These are phyloP conservation scores for Apteryx owenii DNA, from an alignment of 2,113 vertebrate genomes.

Conservation along the genomic window DNA sequence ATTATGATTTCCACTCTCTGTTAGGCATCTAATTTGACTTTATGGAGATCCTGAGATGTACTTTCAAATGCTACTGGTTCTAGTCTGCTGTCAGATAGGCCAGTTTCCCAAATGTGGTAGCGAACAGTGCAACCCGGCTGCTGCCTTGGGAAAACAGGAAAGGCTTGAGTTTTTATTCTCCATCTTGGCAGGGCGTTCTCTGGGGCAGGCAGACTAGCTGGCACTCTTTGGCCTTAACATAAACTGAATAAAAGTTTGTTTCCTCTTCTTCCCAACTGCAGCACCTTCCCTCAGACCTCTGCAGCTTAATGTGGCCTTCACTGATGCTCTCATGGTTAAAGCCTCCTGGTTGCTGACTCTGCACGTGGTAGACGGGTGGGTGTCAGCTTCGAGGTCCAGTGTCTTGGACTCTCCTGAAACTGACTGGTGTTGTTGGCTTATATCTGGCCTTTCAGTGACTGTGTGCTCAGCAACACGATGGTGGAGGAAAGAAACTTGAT, in stretches of 20 bases:
- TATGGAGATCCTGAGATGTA: neutral
- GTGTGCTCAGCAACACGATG: fast-evolving
- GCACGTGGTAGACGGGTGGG: neutral
- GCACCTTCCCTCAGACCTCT: neutral
- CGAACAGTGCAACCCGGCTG: neutral
- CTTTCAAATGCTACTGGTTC: neutral
- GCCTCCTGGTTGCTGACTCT: neutral
- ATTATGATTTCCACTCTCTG: neutral
- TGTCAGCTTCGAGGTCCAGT: neutral
- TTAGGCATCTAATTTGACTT: neutral
- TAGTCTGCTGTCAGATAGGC: neutral
- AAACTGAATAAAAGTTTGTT: neutral
- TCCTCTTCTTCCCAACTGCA: neutral
- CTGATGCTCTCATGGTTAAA: neutral
- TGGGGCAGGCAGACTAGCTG: neutral
- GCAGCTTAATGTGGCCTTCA: neutral
- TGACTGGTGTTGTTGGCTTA: neutral
- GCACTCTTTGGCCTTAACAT: neutral
- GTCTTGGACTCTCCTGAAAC: neutral
- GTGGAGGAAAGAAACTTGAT: neutral
- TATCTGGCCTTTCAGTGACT: neutral
- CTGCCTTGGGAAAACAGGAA: neutral
- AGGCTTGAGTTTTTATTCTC: neutral
- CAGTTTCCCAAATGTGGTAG: fast-evolving
- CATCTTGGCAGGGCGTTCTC: neutral